Base-by-base conservation (phyloP, 2,888 invertebrate species). In the Leuctra nigra region DNA sequence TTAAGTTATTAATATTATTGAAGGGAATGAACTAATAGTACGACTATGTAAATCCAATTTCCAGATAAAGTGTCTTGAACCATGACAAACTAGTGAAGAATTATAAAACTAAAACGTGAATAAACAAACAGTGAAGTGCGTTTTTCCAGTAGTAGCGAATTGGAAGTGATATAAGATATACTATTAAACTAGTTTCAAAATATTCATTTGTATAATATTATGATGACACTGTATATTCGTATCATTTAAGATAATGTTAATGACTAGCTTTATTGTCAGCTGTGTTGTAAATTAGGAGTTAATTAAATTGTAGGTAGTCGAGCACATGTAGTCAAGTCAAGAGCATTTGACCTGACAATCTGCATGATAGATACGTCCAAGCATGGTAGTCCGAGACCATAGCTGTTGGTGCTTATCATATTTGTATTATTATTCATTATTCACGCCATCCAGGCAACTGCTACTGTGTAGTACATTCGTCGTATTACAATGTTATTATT, bases 391-490 rank as follows among this genome's bases (percentile, higher is more conserved):
- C n/a, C n/a, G n/a, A n/a, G n/a, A n/a, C n/a, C n/a, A n/a, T 44
- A 44, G 44, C 44, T 20, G 44, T 50, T 50, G 50, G 50, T 50
- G 50, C 50, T 48, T 48, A 33, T 48, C 48, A 29, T 29, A 29
- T 29, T 48, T 48, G 23, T n/a, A n/a, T n/a, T n/a, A n/a, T n/a
- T n/a, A n/a, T n/a, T n/a, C n/a, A n/a, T 39, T 20, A 20, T n/a
- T 25, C 50, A 33, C 50, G 33, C 33, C 33, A 33, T 50, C 33
- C 33, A 44, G 50, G 33, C 18, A 33, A 33, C 50, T 50, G 50
- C 50, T 50, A 50, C 50, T 50, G 35, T 50, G 50, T 50, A 50
- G 50, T 50, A 50, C 33, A n/a, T n/a, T n/a, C n/a, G n/a, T n/a
- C n/a, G n/a, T n/a, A n/a, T n/a, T n/a, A n/a, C n/a, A n/a, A n/a